Conservation (phyloP, 2,113 vertebrate species). For the Lutjanus erythropterus region DNA sequence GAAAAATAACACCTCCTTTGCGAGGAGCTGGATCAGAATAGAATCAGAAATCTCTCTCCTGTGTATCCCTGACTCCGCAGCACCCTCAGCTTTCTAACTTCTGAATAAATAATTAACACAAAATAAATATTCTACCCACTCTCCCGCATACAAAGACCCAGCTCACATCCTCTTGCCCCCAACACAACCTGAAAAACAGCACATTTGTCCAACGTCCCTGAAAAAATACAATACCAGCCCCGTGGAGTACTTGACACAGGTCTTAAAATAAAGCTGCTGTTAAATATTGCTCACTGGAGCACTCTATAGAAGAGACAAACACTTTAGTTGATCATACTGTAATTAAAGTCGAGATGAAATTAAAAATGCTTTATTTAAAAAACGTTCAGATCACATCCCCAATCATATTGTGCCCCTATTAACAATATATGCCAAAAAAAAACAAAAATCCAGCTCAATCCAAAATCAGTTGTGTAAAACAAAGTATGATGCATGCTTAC, state of each 20-base stretch:
- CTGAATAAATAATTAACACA: constrained; percentile 45
- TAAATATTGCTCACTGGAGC: constrained; percentile 13
- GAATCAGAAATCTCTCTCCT: constrained; percentile 34
- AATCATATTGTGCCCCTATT: too few species aligned
- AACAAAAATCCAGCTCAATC: too few species aligned
- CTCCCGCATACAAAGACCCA: neutral
- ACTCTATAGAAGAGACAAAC: neutral
- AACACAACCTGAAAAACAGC: neutral
- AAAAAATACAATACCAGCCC: neutral
- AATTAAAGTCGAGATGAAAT: too few species aligned
- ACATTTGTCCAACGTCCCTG: neutral
- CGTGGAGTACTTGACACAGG: constrained; percentile 10
- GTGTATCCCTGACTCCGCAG: constrained; percentile 34
- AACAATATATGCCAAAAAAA: too few species aligned
- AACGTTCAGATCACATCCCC: too few species aligned
- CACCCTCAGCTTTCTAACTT: constrained; percentile 36
- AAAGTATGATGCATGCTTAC: too few species aligned
- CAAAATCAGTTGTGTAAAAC: too few species aligned
- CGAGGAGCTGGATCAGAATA: constrained; percentile 35
- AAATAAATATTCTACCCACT: constrained; percentile 15
- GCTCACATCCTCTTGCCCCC: neutral
- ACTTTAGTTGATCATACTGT: constrained; percentile 43
- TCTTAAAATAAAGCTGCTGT: constrained; percentile 32
- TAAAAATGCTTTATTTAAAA: too few species aligned
- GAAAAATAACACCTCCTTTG: constrained; percentile 23